These are phyloP conservation scores for Myathropa florea DNA, from an alignment of 2,888 invertebrate genomes.

Conservation along the genomic window DNA sequence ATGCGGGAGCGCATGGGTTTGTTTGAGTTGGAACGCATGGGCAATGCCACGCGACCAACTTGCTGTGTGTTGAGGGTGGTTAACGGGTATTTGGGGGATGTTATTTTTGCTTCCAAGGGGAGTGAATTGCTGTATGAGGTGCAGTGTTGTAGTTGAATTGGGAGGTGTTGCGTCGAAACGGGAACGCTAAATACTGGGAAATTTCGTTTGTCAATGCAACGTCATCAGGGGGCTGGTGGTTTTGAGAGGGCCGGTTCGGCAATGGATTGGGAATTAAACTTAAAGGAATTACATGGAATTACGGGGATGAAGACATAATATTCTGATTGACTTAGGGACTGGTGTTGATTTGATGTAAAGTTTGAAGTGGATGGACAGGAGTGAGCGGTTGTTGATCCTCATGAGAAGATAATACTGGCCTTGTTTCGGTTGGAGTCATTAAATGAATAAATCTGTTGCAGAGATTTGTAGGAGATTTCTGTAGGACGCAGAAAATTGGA, in stretches of 20 bases:
- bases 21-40: slow-evolving; percentile 66
- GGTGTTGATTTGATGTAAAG: too few relatives aligned
- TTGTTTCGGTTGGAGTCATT: too few relatives aligned
- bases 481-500: too few relatives aligned
- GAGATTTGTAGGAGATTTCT: too few relatives aligned
- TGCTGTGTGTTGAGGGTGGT: slow-evolving; percentile 57
- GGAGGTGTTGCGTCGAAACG: neutral
- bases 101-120: neutral
- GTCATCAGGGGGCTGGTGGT: neutral
- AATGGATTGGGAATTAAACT: neutral
- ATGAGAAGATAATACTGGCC: too few relatives aligned
- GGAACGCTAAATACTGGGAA: slow-evolving; percentile 51
- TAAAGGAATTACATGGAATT: too few relatives aligned
- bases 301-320: too few relatives aligned
- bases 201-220: slow-evolving; percentile 1
- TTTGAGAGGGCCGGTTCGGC: neutral
- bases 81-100: slow-evolving; percentile 25
- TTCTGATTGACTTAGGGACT: too few relatives aligned
- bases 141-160: neutral
- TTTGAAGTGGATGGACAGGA: too few relatives aligned
- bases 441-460: too few relatives aligned
- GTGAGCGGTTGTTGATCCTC: too few relatives aligned
- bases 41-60: slow-evolving; percentile 53
- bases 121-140: neutral
- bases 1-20: slow-evolving; percentile 64